Evolutionary conservation across 2,113 vertebrate species (phyloP).

Genomic region (Suricata suricatta): DNA sequence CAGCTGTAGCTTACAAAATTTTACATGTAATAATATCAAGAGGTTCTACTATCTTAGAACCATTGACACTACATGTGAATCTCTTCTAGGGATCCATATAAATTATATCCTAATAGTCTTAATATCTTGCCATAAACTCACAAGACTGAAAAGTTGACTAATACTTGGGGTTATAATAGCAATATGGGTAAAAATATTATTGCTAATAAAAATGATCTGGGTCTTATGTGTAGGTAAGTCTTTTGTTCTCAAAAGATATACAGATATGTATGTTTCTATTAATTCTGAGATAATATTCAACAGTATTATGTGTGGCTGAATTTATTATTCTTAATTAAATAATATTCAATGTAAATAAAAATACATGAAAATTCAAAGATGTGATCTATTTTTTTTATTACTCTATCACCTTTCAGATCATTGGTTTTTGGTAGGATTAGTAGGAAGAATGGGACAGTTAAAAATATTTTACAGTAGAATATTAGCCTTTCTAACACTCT

Average conservation of each 20-base stretch:
- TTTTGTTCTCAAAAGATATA: not conserved
- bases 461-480: not conserved
- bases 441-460: not conserved
- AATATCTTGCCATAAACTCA: not conserved
- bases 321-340: constrained; percentile 33
- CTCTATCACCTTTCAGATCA: not conserved
- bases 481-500: not conserved
- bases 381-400: not conserved
- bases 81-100: not conserved
- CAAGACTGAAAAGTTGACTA: not conserved
- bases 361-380: constrained; percentile 15
- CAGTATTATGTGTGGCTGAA: not conserved
- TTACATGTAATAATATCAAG: not conserved
- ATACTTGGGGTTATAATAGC: not conserved
- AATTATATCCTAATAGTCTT: not conserved
- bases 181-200: not conserved
- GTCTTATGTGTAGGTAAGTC: not conserved
- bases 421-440: not conserved
- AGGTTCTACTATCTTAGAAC: not conserved
- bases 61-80: not conserved
- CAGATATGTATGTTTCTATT: not conserved
- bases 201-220: not conserved
- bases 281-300: constrained; percentile 13
- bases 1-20: not conserved
- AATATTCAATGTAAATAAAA: constrained; percentile 7